Evolutionary conservation across 2,888 invertebrate species (phyloP).

Genomic region (Acleris laterana): DNA sequence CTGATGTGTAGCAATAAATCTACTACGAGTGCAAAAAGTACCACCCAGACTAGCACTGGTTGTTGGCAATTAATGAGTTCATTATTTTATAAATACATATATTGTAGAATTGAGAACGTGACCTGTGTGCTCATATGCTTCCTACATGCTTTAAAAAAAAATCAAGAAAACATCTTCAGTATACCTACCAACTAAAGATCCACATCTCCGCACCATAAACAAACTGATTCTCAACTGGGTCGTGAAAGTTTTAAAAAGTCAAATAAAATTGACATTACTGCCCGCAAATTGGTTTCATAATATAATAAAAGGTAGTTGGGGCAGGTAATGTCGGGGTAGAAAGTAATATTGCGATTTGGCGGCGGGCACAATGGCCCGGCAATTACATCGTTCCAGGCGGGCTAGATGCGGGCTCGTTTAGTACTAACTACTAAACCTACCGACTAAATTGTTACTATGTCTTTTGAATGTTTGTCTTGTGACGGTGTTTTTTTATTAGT

Average conservation of each 20-base stretch:
- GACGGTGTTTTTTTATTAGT: too few species aligned
- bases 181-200: too few species aligned
- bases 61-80: too few species aligned
- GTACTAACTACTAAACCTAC: not conserved
- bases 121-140: too few species aligned
- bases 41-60: too few species aligned
- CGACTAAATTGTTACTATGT: not conserved
- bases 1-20: too few species aligned
- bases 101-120: too few species aligned
- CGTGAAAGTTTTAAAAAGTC: constrained; percentile 48
- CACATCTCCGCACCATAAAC: not conserved
- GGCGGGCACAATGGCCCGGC: constrained; percentile 60
- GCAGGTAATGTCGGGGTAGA: constrained; percentile 46
- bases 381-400: constrained; percentile 59
- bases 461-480: too few species aligned
- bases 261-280: constrained; percentile 46
- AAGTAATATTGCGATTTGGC: constrained; percentile 59
- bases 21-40: too few species aligned
- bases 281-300: constrained; percentile 43
- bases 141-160: too few species aligned
- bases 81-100: too few species aligned
- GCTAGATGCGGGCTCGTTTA: constrained; percentile 7
- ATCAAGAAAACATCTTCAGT: too few species aligned
- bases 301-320: constrained; percentile 43
- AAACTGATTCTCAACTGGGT: constrained; percentile 26